Evolutionary conservation across 30 jellyfish, hydroid and myxozoan genomes (phyloP), one percentile per base, ranked within the genome.

Genomic region (Sanderia malayensis): DNA sequence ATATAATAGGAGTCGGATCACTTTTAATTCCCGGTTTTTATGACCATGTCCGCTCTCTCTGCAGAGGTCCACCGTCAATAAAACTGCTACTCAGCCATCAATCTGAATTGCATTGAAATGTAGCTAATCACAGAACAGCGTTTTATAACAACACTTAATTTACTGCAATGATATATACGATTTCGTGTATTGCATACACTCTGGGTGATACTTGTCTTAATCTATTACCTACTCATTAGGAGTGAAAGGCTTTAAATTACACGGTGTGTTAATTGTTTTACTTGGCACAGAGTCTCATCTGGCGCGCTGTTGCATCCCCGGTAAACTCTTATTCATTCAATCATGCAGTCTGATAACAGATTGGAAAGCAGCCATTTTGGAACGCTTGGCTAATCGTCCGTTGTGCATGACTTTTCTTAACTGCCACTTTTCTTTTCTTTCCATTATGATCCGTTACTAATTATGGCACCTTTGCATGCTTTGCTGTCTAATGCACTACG

Each of bases 401-500:
- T 6, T 22, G 37, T 17, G 37, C 18, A 49, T 44, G 58, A 44
- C 10, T 18, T 44, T 44, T 44, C 66, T 19, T 17, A n/a, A 4
- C 44, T 37, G 34, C 37, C 9, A 22, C 37, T 58, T 58, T 58
- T 11, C 32, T 58, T 58, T 29, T 49, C 23, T 49, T 58, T 58
- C 70, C 52, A 4, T 37, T 37, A 37, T 13, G 13, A 23, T 53
- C 30, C 30, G 30, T 53, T 53, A 23, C 66, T 20, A 28, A 60
- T 60, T 23, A 60, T 60, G 73, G 46, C 46, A 28, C 73, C 25
- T 64, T 64, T 64, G 10, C 44, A 59, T n/a, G 33, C 31, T 10
- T 27, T 69, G 46, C 45, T n/a, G 28, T 49, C 82, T 37, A 4
- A 4, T 6, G 13, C 13, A 37, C 10, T 37, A 37, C 52, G 44